These are phyloP conservation scores for Lasioglossum leucozonium DNA, from an alignment of 2,888 invertebrate species.

Conservation along the genomic window DNA sequence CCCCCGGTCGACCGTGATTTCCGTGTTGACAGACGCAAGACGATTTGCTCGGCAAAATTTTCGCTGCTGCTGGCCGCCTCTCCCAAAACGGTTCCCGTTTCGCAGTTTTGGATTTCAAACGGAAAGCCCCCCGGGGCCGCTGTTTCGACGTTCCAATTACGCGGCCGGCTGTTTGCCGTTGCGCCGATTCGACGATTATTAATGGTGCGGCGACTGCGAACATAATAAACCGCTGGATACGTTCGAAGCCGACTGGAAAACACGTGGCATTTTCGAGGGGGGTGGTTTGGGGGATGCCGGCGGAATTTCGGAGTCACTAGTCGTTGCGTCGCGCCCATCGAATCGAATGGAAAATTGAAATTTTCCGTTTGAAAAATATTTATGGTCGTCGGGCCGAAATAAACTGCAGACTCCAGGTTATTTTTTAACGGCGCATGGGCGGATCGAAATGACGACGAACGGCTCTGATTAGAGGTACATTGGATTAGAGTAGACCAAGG, in stretches of 20 bases:
- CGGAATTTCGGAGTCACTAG: conserved; percentile 21
- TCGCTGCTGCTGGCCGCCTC: conserved; percentile 6
- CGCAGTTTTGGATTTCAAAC: conserved; percentile 46
- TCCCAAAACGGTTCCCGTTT: conserved; percentile 40
- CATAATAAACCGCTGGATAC: conserved; percentile 49
- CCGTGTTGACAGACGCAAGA: conserved; percentile 56
- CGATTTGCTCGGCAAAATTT: conserved; percentile 44
- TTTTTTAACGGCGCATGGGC: neutral
- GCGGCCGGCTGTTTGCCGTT: conserved; percentile 32
- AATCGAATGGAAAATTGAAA: neutral
- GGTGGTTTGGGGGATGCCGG: conserved; percentile 50
- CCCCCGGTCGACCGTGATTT: conserved; percentile 46
- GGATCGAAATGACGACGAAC: neutral
- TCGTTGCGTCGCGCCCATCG: neutral
- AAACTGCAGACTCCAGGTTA: neutral
- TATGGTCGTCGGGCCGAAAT: neutral
- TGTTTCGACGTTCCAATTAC: conserved; percentile 61
- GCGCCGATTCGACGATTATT: conserved; percentile 66
- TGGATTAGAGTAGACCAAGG: no score
- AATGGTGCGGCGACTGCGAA: conserved; percentile 58
- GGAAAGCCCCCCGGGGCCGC: conserved; percentile 25
- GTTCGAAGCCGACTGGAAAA: conserved; percentile 24
- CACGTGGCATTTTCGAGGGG: conserved; percentile 51
- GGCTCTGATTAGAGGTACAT: no score
- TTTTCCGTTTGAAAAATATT: conserved; percentile 36